Conservation (phyloP, 2,888 invertebrate species). For the Cheilosia grossa region DNA sequence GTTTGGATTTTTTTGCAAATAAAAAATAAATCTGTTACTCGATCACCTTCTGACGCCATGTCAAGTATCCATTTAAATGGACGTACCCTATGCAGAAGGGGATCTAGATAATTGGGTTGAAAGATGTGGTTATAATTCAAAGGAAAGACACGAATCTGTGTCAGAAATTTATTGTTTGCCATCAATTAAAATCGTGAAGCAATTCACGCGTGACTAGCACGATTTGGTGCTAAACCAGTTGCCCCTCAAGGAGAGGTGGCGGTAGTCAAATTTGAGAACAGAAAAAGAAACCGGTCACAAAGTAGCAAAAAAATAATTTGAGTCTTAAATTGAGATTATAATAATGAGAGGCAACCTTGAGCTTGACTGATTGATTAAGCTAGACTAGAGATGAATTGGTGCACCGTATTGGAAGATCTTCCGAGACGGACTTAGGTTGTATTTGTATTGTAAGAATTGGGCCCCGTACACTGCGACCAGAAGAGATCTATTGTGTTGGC, state of each 20-base stretch:
- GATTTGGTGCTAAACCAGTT: neutral
- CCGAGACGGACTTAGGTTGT: too few species aligned
- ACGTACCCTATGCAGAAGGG: slow-evolving; percentile 10
- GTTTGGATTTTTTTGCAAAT: neutral
- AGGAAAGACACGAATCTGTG: slow-evolving; percentile 2
- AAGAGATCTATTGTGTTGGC: too few species aligned
- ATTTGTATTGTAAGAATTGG: too few species aligned
- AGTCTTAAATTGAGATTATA: neutral
- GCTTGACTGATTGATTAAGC: neutral
- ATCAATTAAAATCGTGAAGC: slow-evolving; percentile 19
- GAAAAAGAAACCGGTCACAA: too few species aligned
- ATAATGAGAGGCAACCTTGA: neutral
- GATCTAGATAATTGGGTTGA: slow-evolving; percentile 13
- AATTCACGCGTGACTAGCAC: neutral
- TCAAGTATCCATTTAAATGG: slow-evolving; percentile 16
- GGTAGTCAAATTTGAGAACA: neutral
- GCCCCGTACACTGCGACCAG: too few species aligned
- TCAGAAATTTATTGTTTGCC: slow-evolving; percentile 28
- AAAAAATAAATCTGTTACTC: neutral
- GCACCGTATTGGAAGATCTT: neutral
- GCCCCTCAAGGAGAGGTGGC: neutral
- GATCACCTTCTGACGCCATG: slow-evolving; percentile 13
- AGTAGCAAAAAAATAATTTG: too few species aligned
- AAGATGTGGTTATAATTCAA: slow-evolving; percentile 10
- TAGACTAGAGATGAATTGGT: neutral